A percentile compares a stretch with the other conserved stretches of the same genome.
phyloP scores from a whole-genome alignment of 2,797 vertebrate species.

The Hybognathus amarus region DNA sequence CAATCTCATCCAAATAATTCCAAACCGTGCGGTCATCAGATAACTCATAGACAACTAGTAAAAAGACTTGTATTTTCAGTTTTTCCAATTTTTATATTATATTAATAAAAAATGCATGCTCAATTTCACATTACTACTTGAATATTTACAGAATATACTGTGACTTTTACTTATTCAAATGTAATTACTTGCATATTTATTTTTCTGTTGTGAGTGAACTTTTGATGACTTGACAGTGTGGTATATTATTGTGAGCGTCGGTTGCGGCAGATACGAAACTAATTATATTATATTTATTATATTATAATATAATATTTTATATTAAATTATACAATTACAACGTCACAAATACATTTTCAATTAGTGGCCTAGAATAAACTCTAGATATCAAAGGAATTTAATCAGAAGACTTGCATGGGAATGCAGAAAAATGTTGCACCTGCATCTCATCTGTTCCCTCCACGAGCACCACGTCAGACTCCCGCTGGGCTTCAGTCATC shows the following conservation, averaged over 20 bases:
- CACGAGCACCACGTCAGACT: conserved; percentile 67
- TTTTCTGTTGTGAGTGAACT: neutral
- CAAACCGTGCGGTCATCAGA: neutral
- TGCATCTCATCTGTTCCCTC: conserved; percentile 64
- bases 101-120: neutral
- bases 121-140: neutral
- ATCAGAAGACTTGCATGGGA: conserved; percentile 73
- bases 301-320: neutral
- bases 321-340: neutral
- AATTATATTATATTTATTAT: no score
- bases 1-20: conserved; percentile 14
- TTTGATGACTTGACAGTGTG: neutral
- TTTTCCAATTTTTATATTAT: neutral
- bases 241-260: neutral
- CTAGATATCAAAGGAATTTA: conserved; percentile 77
- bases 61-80: neutral
- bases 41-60: neutral
- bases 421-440: conserved; percentile 67
- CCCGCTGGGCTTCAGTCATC: conserved; percentile 77
- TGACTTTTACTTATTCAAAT: neutral
- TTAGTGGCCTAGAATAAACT: conserved; percentile 58
- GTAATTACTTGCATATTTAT: neutral
- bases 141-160: neutral
- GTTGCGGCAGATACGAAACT: no score
- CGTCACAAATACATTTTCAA: neutral